Evolutionary conservation across 2,888 invertebrate species (phyloP), one percentile per base, ranked within the genome.

Genomic region (Acanthacorydalis orientalis): DNA sequence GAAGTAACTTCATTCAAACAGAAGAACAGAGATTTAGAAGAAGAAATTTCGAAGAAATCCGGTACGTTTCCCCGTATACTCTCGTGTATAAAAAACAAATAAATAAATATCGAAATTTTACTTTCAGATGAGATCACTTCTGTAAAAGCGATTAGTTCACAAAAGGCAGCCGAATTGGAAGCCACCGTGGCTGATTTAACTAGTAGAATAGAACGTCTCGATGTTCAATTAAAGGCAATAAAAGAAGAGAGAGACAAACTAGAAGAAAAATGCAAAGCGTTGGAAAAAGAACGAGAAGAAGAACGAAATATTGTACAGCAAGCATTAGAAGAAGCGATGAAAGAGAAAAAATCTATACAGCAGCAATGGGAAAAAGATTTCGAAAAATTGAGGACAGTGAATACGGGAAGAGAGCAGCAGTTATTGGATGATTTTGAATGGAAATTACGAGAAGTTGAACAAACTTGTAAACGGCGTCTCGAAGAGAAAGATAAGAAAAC

Each of bases 401-500:
- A 78, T 32, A 75, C 78, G 46, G 74, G 80, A 46, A 70, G 83
- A 44, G 85, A 86, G 44, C 83, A 84, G 57, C 70, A 78, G 49
- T 71, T 86, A 57, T 67, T 86, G 54, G 78, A 79, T 4, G 86
- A 87, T 67, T 86, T 85, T 64, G 86, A 87, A 68, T 87, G 85
- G 85, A 84, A 86, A 67, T 69, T 85, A 60, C 63, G 86, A 37
- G 82, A 84, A 61, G 74, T 85, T 56, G 82, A 85, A 65, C 77
- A 77, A 55, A 68, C 71, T 8, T 81, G 82, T 48, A 75, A 85
- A 54, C 72, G 72, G 53, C 71, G 73, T 55, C 53, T 76, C 23
- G 72, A 73, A 51, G 80, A 80, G 32, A 75, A 76, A 43, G 77
- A 78, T 53, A 71, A 67, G 53, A 68, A 67, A 43, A 73, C 75